Evolutionary conservation across 2,888 invertebrate genomes (phyloP).

Genomic region (Lasioglossum pauxillum): DNA sequence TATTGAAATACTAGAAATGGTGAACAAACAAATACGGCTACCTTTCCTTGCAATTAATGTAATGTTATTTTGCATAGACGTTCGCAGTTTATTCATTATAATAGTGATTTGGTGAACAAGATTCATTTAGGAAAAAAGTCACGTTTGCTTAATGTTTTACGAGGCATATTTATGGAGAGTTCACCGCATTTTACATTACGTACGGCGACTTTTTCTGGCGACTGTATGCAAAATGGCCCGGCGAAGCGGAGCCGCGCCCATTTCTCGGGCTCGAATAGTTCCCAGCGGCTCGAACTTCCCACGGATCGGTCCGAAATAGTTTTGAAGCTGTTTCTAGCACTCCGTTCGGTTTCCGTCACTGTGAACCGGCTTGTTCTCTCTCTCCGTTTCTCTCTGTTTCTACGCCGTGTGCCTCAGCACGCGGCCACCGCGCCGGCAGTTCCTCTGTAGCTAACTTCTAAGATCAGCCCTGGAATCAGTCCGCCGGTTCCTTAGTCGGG

Average conservation of each 20-base stretch:
- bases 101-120: background rate
- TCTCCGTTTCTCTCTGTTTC: background rate
- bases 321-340: slow-evolving; percentile 69
- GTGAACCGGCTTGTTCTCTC: background rate
- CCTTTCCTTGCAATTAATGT: background rate
- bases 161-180: background rate
- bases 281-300: slow-evolving; percentile 61
- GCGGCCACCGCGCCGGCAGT: background rate
- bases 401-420: background rate
- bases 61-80: background rate
- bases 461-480: slow-evolving; percentile 56
- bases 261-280: slow-evolving; percentile 73
- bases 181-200: background rate
- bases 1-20: too few relatives aligned
- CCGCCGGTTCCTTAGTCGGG: slow-evolving; percentile 27
- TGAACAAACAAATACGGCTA: too few relatives aligned
- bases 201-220: background rate
- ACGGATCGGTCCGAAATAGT: slow-evolving; percentile 73
- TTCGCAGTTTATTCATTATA: background rate
- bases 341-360: slow-evolving; percentile 47
- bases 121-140: background rate
- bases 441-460: slow-evolving; percentile 37
- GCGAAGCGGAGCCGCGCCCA: slow-evolving; percentile 32
- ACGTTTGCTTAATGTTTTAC: background rate
- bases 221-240: background rate